Conservation (phyloP, 2,797 vertebrate genomes). For the Acropternis orthonyx region DNA sequence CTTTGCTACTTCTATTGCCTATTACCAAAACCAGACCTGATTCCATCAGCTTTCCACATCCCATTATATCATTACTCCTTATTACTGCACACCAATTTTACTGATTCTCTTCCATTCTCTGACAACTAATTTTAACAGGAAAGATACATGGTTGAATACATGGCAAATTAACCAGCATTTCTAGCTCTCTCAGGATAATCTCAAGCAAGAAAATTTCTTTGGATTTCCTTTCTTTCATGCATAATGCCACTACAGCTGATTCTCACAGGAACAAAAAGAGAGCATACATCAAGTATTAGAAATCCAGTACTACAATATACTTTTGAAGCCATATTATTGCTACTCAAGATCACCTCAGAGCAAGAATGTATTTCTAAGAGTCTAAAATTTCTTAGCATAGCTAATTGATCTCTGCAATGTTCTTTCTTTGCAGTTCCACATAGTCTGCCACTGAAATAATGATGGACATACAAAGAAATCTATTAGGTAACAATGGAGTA, state of each 20-base stretch:
- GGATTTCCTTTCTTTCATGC: not conserved
- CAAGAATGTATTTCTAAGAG: not conserved
- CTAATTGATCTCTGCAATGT: not conserved
- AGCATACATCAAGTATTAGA: not conserved
- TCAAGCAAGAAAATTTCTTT: not conserved
- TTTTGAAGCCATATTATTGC: not conserved
- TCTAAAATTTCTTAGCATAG: not conserved
- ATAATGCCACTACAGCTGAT: not conserved
- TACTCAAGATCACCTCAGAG: not conserved
- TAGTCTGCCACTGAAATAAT: not conserved
- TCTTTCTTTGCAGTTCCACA: not conserved
- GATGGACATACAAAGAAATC: not conserved
- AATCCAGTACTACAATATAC: not conserved
- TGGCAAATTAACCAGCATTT: not conserved
- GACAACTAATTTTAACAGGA: not conserved
- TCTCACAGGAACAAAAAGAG: not conserved
- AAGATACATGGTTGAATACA: not conserved
- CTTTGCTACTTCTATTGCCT: not conserved
- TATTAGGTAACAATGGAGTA: not conserved
- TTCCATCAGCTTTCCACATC: not conserved
- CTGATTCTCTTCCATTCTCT: not conserved
- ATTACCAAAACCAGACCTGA: not conserved
- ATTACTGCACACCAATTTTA: not conserved
- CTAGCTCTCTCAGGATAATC: not conserved
- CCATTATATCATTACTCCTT: not conserved